Base-by-base conservation (phyloP, 2,888 invertebrate genomes). In the Fragum fragum region DNA sequence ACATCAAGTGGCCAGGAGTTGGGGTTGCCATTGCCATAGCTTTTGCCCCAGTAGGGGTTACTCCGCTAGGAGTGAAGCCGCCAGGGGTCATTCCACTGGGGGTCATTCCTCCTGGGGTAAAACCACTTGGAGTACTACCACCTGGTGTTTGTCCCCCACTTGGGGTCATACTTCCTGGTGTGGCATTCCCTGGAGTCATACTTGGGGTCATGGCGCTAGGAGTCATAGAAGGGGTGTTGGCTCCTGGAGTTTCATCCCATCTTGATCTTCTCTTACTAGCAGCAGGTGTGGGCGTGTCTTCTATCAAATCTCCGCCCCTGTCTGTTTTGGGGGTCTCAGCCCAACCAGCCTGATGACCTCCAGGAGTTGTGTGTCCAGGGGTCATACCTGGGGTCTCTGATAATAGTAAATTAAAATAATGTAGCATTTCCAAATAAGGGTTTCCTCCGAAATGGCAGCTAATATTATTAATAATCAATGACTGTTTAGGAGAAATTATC, bases 11-110 rank as follows among this genome's bases (percentile, higher is more conserved):
- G 23, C 98, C 96, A 0, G 99, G 99, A 0, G 99, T 98, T 0
- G 99, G 99, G 0, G 99, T 99, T 1, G 98, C 98, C 97, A 99
- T 97, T 0, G 97, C 98, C 99, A 99, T 99, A 0, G 99, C 99
- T 94, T 99, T 99, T 1, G 97, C 96, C 93, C 87, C 95, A 28
- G 94, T 94, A 1, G 95, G 95, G 0, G 96, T 96, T 0, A 94
- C 89, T 18, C 95, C 95, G 69, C 94, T 94, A 0, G 94, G 93
- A 2, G 94, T 94, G 82, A 92, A 90, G 75, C 94, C 93, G 16
- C 92, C 91, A 6, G 68, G 75, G 57, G 59, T 57, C 39, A 66
- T 42, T 1, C 66, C 66, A 21, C 39, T 42, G 0, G 95, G 95
- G 1, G 95, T 95, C 89, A 94, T 91, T 9, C 93, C 93, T 36